These are phyloP conservation scores for Coreius guichenoti DNA, from an alignment of 2,797 vertebrate species.

Conservation along the genomic window DNA sequence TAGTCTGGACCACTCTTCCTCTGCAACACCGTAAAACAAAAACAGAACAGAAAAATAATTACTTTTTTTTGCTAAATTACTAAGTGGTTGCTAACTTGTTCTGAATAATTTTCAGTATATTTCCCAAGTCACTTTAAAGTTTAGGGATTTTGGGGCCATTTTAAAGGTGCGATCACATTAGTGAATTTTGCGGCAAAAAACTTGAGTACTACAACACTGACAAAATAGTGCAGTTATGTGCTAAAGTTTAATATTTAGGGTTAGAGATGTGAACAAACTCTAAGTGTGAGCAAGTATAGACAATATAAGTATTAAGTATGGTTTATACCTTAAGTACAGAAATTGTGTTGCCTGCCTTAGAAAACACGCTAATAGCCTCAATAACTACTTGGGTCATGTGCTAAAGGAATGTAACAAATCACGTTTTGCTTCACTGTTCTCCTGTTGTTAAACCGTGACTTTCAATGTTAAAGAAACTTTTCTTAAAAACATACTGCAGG, in stretches of 20 bases:
- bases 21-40: constrained; percentile 59
- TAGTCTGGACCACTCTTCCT: constrained; percentile 72
- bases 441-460: not conserved
- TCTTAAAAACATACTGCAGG: not conserved
- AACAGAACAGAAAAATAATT: not conserved
- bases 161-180: no score
- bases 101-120: no score
- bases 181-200: no score
- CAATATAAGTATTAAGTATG: not conserved
- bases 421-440: not conserved
- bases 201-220: not conserved
- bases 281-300: not conserved
- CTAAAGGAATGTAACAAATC: not conserved
- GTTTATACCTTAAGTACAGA: not conserved
- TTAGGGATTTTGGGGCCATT: not conserved
- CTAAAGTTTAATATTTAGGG: not conserved
- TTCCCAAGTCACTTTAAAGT: not conserved
- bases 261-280: not conserved
- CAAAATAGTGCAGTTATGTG: not conserved
- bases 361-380: not conserved
- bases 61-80: not conserved
- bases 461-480: not conserved
- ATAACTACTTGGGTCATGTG: not conserved
- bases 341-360: not conserved
- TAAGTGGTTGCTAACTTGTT: no score